Conservation (phyloP, 2,113 vertebrate genomes). For the Sceloporus undulatus region DNA sequence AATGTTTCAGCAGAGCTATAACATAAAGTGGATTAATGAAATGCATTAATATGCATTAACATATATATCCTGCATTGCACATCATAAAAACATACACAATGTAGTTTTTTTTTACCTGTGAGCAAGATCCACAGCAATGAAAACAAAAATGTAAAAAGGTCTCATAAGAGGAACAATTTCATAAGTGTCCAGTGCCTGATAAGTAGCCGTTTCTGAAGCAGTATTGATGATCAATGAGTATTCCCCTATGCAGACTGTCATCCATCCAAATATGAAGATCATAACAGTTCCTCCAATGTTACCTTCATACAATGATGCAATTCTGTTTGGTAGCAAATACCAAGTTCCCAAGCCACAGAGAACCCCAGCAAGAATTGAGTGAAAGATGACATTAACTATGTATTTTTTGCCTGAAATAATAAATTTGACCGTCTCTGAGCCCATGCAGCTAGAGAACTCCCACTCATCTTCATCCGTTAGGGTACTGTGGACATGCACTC, state of each 20-base stretch:
- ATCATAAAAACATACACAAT: not conserved
- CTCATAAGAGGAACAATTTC: constrained; percentile 95
- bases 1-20: not conserved
- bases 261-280: constrained; percentile 92
- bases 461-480: constrained; percentile 95
- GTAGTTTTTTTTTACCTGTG: constrained; percentile 83
- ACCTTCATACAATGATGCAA: constrained; percentile 84
- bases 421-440: constrained; percentile 92
- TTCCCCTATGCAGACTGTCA: constrained; percentile 93
- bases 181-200: constrained; percentile 93
- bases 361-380: constrained; percentile 88
- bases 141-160: constrained; percentile 93
- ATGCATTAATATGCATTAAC: not conserved
- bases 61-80: not conserved
- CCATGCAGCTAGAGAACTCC: constrained; percentile 93
- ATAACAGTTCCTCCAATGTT: constrained; percentile 82
- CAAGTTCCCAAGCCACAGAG: constrained; percentile 94
- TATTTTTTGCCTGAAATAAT: constrained; percentile 95
- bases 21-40: constrained; percentile 3
- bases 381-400: constrained; percentile 86
- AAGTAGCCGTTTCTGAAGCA: constrained; percentile 93
- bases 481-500: constrained; percentile 85
- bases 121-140: constrained; percentile 91
- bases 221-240: constrained; percentile 96
- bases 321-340: constrained; percentile 92